Percentiles rank a stretch among this genome's conserved stretches.
phyloP scores from a whole-genome alignment of 2,113 vertebrate species.

The Eurypyga helias region DNA sequence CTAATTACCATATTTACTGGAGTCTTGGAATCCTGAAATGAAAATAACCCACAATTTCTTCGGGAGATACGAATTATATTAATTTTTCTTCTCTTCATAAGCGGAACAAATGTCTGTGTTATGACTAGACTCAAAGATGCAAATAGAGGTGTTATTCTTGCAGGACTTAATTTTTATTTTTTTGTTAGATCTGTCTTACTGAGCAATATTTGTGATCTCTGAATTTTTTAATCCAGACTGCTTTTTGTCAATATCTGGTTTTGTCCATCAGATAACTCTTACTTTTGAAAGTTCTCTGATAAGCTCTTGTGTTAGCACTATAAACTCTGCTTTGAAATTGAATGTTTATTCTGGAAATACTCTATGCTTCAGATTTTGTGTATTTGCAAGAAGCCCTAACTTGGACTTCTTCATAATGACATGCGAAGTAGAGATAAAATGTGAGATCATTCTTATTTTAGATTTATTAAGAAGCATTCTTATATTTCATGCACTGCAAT shows the following conservation, averaged over 20 bases:
- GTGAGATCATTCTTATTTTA: too few relatives aligned
- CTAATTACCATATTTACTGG: not conserved
- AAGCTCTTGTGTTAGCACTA: not conserved
- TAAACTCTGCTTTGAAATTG: not conserved
- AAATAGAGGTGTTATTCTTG: not conserved
- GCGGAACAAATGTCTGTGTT: not conserved
- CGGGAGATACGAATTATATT: not conserved
- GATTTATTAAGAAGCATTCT: not conserved
- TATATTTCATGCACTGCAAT: not conserved
- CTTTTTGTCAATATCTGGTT: rapidly evolving
- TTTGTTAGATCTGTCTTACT: not conserved
- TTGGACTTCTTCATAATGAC: not conserved
- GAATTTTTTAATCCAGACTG: not conserved
- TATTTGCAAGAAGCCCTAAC: not conserved
- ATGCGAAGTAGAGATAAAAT: not conserved
- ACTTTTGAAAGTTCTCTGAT: not conserved
- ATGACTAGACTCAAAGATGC: not conserved
- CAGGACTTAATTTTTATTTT: not conserved
- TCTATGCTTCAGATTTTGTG: not conserved
- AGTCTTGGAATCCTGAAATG: not conserved
- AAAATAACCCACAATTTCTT: not conserved
- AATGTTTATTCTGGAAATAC: not conserved
- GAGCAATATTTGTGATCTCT: not conserved
- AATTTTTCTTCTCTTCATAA: not conserved
- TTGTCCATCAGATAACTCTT: not conserved